A percentile compares a stretch with the other conserved stretches of the same genome.
These are phyloP conservation scores for Monarcha castaneiventris DNA, from an alignment of 2,113 vertebrate genomes.

Conservation along the genomic window DNA sequence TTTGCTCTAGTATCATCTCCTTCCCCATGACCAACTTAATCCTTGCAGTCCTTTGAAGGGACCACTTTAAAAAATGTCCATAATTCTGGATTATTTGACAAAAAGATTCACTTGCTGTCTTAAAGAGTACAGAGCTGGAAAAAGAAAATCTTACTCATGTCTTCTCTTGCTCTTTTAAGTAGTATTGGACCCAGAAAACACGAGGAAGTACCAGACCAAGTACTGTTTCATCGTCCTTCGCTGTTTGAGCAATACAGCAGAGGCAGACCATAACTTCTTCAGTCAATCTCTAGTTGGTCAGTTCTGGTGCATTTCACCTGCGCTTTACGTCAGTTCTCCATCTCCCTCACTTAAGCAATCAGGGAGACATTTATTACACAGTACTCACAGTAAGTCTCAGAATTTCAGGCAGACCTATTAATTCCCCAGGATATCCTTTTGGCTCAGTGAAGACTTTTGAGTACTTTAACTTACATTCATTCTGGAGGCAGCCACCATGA, in stretches of 20 bases:
- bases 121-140: neutral
- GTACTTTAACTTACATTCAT: slow-evolving; percentile 19
- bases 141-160: neutral
- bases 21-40: neutral
- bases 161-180: neutral
- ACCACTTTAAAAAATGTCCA: neutral
- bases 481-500: slow-evolving; percentile 31
- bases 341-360: neutral
- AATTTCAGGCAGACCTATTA: slow-evolving; percentile 40
- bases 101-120: neutral
- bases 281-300: neutral
- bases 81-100: neutral
- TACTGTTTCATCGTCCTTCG: neutral
- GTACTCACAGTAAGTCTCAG: neutral
- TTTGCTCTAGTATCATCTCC: neutral
- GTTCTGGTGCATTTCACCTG: neutral
- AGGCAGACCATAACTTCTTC: neutral
- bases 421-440: neutral
- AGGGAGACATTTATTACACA: neutral
- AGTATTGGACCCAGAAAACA: neutral
- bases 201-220: neutral
- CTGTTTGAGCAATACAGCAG: neutral
- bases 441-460: slow-evolving; percentile 2
- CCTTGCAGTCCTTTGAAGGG: neutral
- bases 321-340: neutral